Percentiles rank a stretch among this genome's conserved stretches.
Evolutionary conservation across 2,113 vertebrate genomes (phyloP).

Genomic region (Heloderma charlesbogerti): DNA sequence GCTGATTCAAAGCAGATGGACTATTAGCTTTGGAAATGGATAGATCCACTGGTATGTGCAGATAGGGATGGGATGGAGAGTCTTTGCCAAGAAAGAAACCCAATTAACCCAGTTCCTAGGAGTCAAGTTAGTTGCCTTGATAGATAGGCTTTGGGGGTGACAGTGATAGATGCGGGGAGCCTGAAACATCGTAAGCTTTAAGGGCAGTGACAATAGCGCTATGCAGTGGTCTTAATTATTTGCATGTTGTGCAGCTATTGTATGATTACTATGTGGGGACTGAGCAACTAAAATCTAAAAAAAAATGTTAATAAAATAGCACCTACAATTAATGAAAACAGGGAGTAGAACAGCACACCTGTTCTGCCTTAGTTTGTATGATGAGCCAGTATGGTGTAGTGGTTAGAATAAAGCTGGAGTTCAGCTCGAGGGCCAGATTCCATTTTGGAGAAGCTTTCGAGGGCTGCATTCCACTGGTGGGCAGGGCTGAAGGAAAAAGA

Average conservation of each 20-base stretch:
- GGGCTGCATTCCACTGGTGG: no score
- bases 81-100: neutral
- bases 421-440: no score
- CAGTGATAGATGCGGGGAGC: neutral
- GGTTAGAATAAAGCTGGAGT: neutral
- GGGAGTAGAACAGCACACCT: no score
- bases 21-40: neutral
- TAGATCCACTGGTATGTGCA: neutral
- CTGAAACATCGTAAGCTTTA: neutral
- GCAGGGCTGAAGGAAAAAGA: no score
- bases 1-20: neutral
- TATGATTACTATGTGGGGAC: neutral
- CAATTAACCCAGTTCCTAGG: neutral
- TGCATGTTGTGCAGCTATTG: neutral
- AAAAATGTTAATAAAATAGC: no score
- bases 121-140: neutral
- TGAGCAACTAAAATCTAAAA: neutral
- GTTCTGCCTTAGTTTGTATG: no score
- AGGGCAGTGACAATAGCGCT: neutral
- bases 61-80: neutral
- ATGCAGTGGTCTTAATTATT: neutral
- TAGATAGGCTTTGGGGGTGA: neutral
- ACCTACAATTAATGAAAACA: no score
- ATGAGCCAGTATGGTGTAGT: neutral
- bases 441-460: no score